Evolutionary conservation across 2,113 vertebrate species (phyloP), one percentile per base, ranked within the genome.

Genomic region (Labeo rohita): DNA sequence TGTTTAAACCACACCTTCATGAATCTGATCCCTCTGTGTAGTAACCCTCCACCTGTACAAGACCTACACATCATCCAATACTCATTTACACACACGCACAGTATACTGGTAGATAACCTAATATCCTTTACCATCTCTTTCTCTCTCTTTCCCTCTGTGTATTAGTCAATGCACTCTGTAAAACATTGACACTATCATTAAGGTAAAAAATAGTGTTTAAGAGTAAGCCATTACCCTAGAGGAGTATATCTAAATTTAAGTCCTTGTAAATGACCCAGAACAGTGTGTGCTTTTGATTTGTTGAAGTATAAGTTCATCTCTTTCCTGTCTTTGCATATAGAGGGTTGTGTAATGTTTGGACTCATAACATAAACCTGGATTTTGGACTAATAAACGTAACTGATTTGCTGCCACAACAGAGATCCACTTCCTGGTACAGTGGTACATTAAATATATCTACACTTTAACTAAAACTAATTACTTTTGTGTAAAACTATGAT

Each of bases 361-460:
- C 81, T 83, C 47, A 72, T 72, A 72, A 43, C 66, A 72, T 49
- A 56, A 73, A 73, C 49, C 81, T 73, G 81, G 15, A 39, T 56
- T 83, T 61, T 80, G 12, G 36, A 34, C 0, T 12, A 68, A 8
- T 34, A 68, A 8, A 15, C 45, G 9, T 52, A 68, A 80, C 39
- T 16, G 21, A 80, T 1, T 2, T 66, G 43, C 45, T 34, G 23
- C 43, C 59, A 81, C 61, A 66, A 66, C 79, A 81, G n/a, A 9
- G 23, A 82, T 43, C 4, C 11, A 16, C 34, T 73, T 83, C 49
- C 50, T 72, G 34, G 28, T 56, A 6, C 43, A 50, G 13, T 45
- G 8, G 65, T 6, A n/a, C 66, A 61, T 54, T 50, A 28, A n/a
- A 50, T 74, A 13, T 11, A 72, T 21, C 36, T 8, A 72, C 16